A percentile compares a stretch with the other conserved stretches of the same genome.
phyloP scores from a whole-genome alignment of 1,140 invertebrate genomes.

The Holcopasites calliopsidis region DNA sequence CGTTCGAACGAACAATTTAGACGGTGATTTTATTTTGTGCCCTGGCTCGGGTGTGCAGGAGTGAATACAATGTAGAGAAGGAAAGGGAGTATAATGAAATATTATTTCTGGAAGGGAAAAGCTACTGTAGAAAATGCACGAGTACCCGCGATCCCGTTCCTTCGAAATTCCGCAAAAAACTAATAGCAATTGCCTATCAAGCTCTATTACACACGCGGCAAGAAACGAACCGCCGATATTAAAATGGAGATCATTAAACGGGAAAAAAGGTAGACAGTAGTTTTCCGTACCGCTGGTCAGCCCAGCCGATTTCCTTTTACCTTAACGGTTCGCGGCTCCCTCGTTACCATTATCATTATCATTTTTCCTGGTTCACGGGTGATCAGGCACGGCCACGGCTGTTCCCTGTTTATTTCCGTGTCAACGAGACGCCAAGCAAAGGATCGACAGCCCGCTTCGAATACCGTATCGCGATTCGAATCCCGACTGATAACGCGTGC shows the following conservation, averaged over 20 bases:
- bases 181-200: too few species aligned
- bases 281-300: not conserved
- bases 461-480: constrained; percentile 21
- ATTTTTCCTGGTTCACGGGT: constrained; percentile 35
- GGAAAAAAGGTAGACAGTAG: not conserved
- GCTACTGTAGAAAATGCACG: too few species aligned
- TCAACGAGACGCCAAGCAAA: constrained; percentile 1
- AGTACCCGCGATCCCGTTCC: too few species aligned
- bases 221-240: constrained; percentile 3
- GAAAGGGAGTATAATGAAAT: too few species aligned
- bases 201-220: not conserved
- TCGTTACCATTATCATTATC: constrained; percentile 21
- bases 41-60: too few species aligned
- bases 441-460: constrained; percentile 10
- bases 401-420: constrained; percentile 20
- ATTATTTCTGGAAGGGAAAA: too few species aligned
- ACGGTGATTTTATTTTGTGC: too few species aligned
- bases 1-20: too few species aligned
- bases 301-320: constrained; percentile 9
- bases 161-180: too few species aligned
- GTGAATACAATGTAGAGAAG: too few species aligned
- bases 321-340: constrained; percentile 13
- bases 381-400: constrained; percentile 24
- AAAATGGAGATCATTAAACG: not conserved
- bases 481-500: constrained; percentile 35